Conservation (phyloP, 1,140 invertebrate genomes). For the Zaprionus africanus region DNA sequence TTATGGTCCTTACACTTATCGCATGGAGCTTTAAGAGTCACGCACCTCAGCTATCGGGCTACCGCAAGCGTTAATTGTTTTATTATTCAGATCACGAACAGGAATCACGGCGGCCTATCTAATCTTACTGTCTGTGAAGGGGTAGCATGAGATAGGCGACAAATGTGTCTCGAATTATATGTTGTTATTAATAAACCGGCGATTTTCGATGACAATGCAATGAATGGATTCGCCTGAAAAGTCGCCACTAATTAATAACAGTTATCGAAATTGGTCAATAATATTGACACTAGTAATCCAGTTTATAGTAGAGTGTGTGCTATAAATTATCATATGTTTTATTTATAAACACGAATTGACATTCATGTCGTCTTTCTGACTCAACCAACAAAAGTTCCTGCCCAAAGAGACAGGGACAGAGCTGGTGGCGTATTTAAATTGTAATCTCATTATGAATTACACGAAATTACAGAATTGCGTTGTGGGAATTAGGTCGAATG, state of each 20-base stretch:
- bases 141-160: slow-evolving; percentile 1
- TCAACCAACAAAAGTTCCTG: no score
- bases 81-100: slow-evolving; percentile 9
- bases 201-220: slow-evolving; percentile 13
- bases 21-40: background rate
- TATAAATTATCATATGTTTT: slow-evolving; percentile 32
- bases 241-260: slow-evolving; percentile 40
- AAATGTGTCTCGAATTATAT: background rate
- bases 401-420: no score
- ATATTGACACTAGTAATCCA: slow-evolving; percentile 37
- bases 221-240: slow-evolving; percentile 21
- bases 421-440: background rate
- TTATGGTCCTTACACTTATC: background rate
- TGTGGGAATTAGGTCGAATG: slow-evolving; percentile 8
- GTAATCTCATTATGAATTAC: slow-evolving; percentile 1
- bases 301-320: slow-evolving; percentile 26
- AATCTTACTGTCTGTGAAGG: slow-evolving; percentile 2
- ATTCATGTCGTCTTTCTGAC: background rate
- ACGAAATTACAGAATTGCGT: slow-evolving; percentile 35
- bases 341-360: slow-evolving; percentile 20
- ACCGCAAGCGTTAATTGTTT: slow-evolving; percentile 9
- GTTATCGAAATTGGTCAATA: slow-evolving; percentile 43
- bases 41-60: background rate
- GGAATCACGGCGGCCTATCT: slow-evolving; percentile 2
- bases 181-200: slow-evolving; percentile 35